Percentiles rank a stretch among this genome's conserved stretches.
Evolutionary conservation across 30 jellyfish, hydroid and myxozoan genomes (phyloP).

Genomic region (Cassiopea andromeda): DNA sequence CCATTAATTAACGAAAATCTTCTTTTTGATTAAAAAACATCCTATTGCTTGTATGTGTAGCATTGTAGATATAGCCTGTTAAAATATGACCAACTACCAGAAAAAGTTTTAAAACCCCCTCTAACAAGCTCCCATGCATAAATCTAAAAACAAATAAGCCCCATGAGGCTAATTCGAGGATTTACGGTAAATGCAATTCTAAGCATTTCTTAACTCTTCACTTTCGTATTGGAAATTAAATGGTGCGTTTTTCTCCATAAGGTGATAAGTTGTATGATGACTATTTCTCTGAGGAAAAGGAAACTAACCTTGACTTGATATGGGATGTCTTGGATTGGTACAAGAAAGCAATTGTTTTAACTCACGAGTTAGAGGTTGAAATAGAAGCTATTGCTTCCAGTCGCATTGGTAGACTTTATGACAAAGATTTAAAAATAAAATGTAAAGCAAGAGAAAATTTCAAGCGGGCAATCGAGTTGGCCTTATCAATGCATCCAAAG

Average conservation of each 20-base stretch:
- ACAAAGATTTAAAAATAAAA: slow-evolving; percentile 38
- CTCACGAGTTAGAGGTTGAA: slow-evolving; percentile 74
- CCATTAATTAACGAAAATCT: no score
- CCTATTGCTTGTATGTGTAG: no score
- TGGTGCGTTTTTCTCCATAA: background rate
- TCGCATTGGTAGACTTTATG: slow-evolving; percentile 71
- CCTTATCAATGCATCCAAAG: slow-evolving; percentile 70
- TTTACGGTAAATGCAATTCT: no score
- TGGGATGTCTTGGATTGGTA: slow-evolving; percentile 76
- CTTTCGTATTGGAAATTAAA: no score
- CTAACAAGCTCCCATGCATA: no score
- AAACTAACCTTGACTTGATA: slow-evolving; percentile 49
- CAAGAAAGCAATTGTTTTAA: slow-evolving; percentile 69
- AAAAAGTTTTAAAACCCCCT: no score
- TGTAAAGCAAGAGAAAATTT: slow-evolving; percentile 60
- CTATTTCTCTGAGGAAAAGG: background rate
- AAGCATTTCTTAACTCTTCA: no score
- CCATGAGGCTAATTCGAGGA: no score
- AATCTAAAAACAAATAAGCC: no score
- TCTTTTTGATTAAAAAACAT: no score
- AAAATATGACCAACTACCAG: no score
- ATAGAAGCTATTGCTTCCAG: slow-evolving; percentile 83
- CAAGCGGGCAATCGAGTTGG: slow-evolving; percentile 51
- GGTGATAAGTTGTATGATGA: slow-evolving; percentile 41
- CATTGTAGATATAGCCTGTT: no score